Evolutionary conservation across 2,113 vertebrate genomes (phyloP), one percentile per base, ranked within the genome.

Genomic region (Alethe diademata): DNA sequence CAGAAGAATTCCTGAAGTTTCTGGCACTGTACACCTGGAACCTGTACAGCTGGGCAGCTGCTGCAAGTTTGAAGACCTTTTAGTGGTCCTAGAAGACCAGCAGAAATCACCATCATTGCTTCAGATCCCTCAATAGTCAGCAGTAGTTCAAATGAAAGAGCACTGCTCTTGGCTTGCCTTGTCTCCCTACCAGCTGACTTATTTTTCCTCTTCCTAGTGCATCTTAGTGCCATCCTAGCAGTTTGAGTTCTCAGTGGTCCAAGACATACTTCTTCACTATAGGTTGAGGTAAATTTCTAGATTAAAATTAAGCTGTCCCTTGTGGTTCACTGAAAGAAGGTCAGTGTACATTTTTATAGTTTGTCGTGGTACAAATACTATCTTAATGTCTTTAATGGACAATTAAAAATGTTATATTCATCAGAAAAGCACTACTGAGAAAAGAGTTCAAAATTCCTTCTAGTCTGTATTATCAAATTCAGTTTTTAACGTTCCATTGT

Each of bases 241-340:
- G 13, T 66, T 16, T 28, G 3, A 88, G 57, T 6, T 78, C 48
- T 67, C 14, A 53, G 13, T 47, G 5, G 9, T 72, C 58, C 38
- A 82, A 88, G 58, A 38, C 36, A 18, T 4, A 9, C 0, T 36
- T 8, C 31, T 60, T 69, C 1, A 1, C 2, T 33, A 26, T 3
- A 62, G 8, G 7, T 36, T 62, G 18, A 70, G 8, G 3, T 50
- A 45, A 66, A 1, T 78, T 48, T 24, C 7, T 25, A 64, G 19
- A 28, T 66, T 40, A 71, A 90, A 82, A 50, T 35, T 12, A 43
- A 12, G 2, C 8, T 76, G 4, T 40, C 88, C 18, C 9, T 75
- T 64, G 16, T 25, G 8, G 12, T 42, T 66, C 14, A 70, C 14
- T 48, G 10, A 26, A 82, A 50, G 5, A 58, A 92, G 35, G 31